Evolutionary conservation across 2,888 invertebrate genomes (phyloP).

Genomic region (Pseudococcus longispinus): DNA sequence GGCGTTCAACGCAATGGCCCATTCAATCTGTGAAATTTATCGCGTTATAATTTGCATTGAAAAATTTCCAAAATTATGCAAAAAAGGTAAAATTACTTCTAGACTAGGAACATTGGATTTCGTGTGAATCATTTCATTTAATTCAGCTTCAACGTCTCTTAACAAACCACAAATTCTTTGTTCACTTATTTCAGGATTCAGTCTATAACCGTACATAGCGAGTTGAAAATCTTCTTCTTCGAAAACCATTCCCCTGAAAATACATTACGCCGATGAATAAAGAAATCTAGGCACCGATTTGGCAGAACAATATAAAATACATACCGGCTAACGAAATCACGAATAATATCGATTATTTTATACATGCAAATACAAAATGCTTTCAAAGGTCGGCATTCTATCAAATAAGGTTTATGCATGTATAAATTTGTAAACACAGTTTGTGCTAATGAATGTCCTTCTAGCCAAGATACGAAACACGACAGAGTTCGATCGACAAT

Average conservation of each 20-base stretch:
- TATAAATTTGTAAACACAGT: conserved; percentile 97
- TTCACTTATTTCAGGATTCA: conserved; percentile 83
- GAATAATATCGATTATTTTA: conserved; percentile 86
- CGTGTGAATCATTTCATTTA: conserved; percentile 63
- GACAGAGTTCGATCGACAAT: conserved; percentile 93
- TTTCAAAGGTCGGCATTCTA: conserved; percentile 81
- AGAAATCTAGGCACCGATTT: too few relatives aligned
- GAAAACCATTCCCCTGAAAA: conserved; percentile 78
- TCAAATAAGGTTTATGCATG: conserved; percentile 85
- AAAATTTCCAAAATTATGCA: not conserved
- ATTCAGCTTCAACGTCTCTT: conserved; percentile 89
- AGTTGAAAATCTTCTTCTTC: conserved; percentile 98
- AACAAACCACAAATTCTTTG: conserved; percentile 81
- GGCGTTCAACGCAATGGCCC: conserved; percentile 72
- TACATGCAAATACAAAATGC: conserved; percentile 87
- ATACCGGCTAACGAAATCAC: conserved; percentile 75
- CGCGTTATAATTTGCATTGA: not conserved
- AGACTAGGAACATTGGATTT: conserved; percentile 47
- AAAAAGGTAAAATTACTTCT: conserved; percentile 43
- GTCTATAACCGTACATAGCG: conserved; percentile 86
- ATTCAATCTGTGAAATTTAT: conserved; percentile 29
- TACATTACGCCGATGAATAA: not conserved
- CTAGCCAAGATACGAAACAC: conserved; percentile 95
- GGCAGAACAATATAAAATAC: not conserved
- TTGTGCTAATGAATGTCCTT: conserved; percentile 95